Evolutionary conservation across 2,888 invertebrate genomes (phyloP).

Genomic region (Hofmannophila pseudospretella): DNA sequence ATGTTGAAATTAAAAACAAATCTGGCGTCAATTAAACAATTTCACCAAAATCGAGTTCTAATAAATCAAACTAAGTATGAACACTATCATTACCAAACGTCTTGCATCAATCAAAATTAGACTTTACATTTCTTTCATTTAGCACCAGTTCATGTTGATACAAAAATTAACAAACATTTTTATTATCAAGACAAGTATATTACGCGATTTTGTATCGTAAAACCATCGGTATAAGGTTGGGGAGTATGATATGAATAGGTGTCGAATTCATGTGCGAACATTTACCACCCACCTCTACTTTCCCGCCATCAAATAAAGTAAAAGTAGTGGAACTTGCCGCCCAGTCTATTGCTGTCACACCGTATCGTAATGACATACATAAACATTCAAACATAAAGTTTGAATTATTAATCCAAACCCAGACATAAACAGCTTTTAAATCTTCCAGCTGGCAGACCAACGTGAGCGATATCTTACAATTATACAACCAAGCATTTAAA

Average conservation of each 20-base stretch:
- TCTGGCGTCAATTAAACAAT: neutral
- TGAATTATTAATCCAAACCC: too few relatives aligned
- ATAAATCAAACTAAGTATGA: neutral
- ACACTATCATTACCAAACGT: neutral
- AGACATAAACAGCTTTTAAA: too few relatives aligned
- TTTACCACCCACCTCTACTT: constrained; percentile 33
- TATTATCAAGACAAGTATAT: neutral
- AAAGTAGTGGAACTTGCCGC: constrained; percentile 31
- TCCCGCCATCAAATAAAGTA: constrained; percentile 32
- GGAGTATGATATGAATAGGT: constrained; percentile 9
- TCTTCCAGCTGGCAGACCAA: too few relatives aligned
- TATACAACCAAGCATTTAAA: too few relatives aligned
- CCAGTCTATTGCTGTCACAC: constrained; percentile 19
- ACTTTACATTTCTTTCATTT: neutral
- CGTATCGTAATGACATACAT: constrained; percentile 15
- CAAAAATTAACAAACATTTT: neutral
- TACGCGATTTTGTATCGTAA: constrained; percentile 1
- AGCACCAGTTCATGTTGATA: neutral
- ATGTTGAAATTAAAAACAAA: neutral
- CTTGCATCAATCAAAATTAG: neutral
- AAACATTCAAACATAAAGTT: too few relatives aligned
- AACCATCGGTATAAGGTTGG: neutral
- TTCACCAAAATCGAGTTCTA: neutral
- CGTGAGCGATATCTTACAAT: too few relatives aligned
- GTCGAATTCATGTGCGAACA: constrained; percentile 16